These are phyloP conservation scores for Lamellibrachia luymesi DNA, from an alignment of 1,140 invertebrate genomes.

Conservation along the genomic window DNA sequence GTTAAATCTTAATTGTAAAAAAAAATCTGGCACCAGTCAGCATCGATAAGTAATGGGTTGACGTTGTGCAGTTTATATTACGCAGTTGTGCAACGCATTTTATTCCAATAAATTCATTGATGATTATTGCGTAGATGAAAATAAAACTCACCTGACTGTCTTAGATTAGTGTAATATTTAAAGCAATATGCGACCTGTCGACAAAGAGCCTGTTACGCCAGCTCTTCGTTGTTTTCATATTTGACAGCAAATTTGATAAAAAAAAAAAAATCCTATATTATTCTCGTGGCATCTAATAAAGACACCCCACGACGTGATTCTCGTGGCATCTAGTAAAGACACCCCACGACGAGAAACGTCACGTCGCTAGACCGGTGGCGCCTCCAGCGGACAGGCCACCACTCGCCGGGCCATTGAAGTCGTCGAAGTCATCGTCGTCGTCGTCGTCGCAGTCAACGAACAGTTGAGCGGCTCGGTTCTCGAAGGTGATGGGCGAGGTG, in stretches of 20 bases:
- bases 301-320: not conserved
- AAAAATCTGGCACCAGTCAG: no score
- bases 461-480: constrained; percentile 25
- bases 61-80: no score
- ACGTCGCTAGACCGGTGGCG: not conserved
- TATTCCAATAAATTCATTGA: not conserved
- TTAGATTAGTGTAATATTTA: not conserved
- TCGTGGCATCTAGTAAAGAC: not conserved
- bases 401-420: not conserved
- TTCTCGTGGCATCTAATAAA: not conserved
- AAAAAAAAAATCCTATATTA: not conserved
- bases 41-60: no score
- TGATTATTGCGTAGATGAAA: not conserved
- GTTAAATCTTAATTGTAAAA: no score
- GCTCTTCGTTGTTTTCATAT: not conserved
- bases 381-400: not conserved
- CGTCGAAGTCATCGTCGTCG: constrained; percentile 19
- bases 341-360: not conserved
- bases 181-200: not conserved
- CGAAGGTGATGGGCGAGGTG: constrained; percentile 27
- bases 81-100: not conserved
- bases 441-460: constrained; percentile 25
- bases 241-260: not conserved
- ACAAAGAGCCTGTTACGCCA: not conserved
- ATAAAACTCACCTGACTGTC: not conserved